phyloP scores from a whole-genome alignment of 2,888 invertebrate species.

The Cantharis nigra region DNA sequence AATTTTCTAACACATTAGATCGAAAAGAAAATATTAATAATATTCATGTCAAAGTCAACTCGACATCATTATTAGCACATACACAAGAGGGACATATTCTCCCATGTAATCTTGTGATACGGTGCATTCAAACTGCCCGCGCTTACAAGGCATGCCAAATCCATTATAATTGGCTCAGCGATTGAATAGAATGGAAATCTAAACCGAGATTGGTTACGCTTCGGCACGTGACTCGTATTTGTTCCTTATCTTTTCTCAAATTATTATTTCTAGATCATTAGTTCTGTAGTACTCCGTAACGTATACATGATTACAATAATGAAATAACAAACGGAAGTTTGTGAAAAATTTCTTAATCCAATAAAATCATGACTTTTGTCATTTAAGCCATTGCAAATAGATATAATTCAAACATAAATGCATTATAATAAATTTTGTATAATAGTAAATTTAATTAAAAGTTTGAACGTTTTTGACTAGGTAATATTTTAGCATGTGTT shows the following conservation, averaged over 20 bases:
- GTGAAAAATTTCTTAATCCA: background rate
- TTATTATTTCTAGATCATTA: slow-evolving; percentile 43
- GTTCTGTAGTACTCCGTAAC: slow-evolving; percentile 28
- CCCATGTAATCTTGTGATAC: slow-evolving; percentile 55
- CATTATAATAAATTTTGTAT: background rate
- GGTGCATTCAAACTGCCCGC: slow-evolving; percentile 50
- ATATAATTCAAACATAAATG: background rate
- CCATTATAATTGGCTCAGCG: slow-evolving; percentile 48
- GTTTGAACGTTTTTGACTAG: background rate
- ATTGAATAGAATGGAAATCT: slow-evolving; percentile 38
- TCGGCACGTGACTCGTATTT: slow-evolving; percentile 62
- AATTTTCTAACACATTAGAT: background rate
- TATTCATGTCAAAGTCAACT: slow-evolving; percentile 4
- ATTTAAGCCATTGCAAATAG: background rate
- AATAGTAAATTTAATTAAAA: background rate
- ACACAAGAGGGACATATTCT: slow-evolving; percentile 42
- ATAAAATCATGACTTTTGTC: background rate
- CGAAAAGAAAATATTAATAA: background rate
- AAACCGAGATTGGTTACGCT: slow-evolving; percentile 62
- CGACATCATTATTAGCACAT: slow-evolving; percentile 39
- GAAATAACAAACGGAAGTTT: background rate
- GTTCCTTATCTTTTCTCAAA: slow-evolving; percentile 39
- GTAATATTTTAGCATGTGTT: slow-evolving; percentile 5
- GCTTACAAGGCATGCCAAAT: slow-evolving; percentile 53
- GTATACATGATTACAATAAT: background rate